Evolutionary conservation across 2,113 vertebrate species (phyloP).

Genomic region (Euleptes europaea): DNA sequence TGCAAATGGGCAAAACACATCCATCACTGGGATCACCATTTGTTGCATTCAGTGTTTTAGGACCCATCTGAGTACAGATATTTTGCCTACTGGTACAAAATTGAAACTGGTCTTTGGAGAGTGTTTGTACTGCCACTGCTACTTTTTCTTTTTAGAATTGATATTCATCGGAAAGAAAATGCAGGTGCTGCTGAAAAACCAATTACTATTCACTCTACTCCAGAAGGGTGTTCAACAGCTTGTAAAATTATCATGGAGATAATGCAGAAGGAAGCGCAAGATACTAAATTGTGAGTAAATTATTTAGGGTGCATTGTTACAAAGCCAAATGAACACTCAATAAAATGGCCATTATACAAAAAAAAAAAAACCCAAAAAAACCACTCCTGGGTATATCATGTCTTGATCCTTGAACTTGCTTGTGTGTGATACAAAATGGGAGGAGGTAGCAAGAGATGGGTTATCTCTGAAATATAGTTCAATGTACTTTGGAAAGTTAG

Average conservation of each 20-base stretch:
- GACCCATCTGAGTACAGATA: too few species aligned
- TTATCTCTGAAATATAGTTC: not conserved
- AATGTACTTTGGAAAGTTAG: too few species aligned
- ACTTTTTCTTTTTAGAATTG: constrained; percentile 81
- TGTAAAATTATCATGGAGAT: constrained; percentile 98
- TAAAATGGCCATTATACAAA: not conserved
- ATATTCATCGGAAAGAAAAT: constrained; percentile 98
- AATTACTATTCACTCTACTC: constrained; percentile 96
- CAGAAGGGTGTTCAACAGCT: constrained; percentile 92
- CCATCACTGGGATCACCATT: not conserved
- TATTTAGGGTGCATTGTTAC: not conserved
- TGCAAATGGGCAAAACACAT: not conserved
- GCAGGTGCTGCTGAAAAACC: constrained; percentile 97
- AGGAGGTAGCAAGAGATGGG: not conserved
- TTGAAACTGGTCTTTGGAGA: not conserved
- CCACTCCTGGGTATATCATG: not conserved
- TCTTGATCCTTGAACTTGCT: not conserved
- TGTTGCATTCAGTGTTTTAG: not conserved
- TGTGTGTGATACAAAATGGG: not conserved
- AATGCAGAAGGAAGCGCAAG: constrained; percentile 97
- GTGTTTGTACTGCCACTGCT: not conserved
- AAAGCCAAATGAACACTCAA: not conserved
- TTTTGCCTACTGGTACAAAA: not conserved
- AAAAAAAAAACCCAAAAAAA: not conserved
- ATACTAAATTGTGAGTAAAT: constrained; percentile 95